Conservation (phyloP, 2,113 vertebrate species). For the Ctenodactylus gundi region DNA sequence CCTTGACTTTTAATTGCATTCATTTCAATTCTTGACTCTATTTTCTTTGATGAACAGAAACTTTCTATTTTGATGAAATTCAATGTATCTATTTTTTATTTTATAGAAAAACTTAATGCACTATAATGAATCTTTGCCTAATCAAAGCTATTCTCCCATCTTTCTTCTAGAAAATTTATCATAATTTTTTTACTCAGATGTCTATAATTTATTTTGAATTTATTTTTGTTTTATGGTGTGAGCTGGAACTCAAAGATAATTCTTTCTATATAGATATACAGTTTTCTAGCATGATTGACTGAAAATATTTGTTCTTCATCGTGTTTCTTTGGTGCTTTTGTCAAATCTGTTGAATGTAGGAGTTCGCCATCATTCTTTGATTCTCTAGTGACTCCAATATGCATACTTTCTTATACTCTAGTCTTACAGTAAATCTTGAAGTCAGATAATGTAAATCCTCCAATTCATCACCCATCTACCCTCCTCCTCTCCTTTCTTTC, state of each 20-base stretch:
- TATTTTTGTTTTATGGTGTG: neutral
- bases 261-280: neutral
- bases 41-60: neutral
- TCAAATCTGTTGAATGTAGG: neutral
- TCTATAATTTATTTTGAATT: neutral
- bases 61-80: conserved; percentile 33
- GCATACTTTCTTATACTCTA: neutral
- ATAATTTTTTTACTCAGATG: neutral
- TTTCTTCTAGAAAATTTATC: neutral
- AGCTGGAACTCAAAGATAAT: neutral
- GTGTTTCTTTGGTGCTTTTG: neutral
- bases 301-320: conserved; percentile 18
- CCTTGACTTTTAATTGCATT: neutral
- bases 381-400: neutral
- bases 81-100: conserved; percentile 8
- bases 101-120: neutral
- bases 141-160: neutral
- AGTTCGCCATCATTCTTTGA: neutral
- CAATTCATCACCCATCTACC: no score
- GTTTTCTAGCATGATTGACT: conserved; percentile 11
- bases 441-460: neutral
- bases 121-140: conserved; percentile 4
- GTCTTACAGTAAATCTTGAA: neutral
- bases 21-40: neutral
- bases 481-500: no score